Evolutionary conservation across 1,140 invertebrate species (phyloP), one percentile per base, ranked within the genome.

Genomic region (Protaetia brevitarsis): DNA sequence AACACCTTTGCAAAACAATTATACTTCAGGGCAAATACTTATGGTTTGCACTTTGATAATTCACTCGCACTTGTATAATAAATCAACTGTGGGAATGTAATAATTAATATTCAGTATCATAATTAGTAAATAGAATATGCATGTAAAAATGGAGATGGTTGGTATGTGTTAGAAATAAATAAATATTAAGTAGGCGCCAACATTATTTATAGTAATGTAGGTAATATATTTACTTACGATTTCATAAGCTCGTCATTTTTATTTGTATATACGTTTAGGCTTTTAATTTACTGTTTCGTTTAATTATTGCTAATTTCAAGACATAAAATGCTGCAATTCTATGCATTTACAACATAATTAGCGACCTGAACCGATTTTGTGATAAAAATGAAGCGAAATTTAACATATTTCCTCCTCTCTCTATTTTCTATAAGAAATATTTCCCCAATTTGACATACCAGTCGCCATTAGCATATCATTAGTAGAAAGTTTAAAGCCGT

Each of bases 101-200:
- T 51, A 51, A 51, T 51, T 51, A 51, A 23, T 51, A 51, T 51
- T 51, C 19, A 13, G n/a, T n/a, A n/a, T n/a, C n/a, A 51, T 23
- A 23, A 10, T 51, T 3, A 45, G 37, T 16, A n/a, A 7, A 7
- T 45, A 19, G 21, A 11, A n/a, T 21, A 45, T 19, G 41, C 19
- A 1, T 26, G 16, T 7, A 19, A 51, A 19, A 19, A 51, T 23
- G 26, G 21, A 23, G 16, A 51, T 10, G 21, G 19, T 41, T n/a
- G 13, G 7, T 41, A 19, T 10, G 11, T 19, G 16, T 23, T 19
- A 23, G 41, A 1, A 23, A 51, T 23, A 51, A 51, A 51, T 51
- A 51, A 19, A 51, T 51, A 19, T 26, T 23, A 51, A 5, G 21
- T 10, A 51, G 41, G 41, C 41, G 41, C 41, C 41, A 26, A 51